Evolutionary conservation across 2,113 vertebrate species (phyloP).

Genomic region (Hypomesus transpacificus): DNA sequence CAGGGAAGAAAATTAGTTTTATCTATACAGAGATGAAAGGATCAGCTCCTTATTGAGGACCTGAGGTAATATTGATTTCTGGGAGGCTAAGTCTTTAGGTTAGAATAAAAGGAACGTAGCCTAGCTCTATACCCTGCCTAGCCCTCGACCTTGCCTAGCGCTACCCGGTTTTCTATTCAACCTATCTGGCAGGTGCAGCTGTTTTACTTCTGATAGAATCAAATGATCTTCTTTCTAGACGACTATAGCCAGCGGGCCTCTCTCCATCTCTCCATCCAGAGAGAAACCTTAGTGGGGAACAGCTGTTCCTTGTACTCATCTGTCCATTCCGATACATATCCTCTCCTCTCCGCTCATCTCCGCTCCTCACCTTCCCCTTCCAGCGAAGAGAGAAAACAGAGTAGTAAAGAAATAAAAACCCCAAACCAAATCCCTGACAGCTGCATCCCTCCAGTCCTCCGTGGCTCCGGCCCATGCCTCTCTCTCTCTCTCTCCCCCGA

Average conservation of each 20-base stretch:
- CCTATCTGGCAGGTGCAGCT: background rate
- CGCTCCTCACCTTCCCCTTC: background rate
- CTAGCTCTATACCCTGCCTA: no score
- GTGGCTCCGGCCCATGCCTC: background rate
- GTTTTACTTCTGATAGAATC: no score
- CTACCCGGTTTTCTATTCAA: background rate
- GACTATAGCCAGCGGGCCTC: background rate
- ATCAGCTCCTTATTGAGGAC: constrained; percentile 28
- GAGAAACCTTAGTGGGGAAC: constrained; percentile 17
- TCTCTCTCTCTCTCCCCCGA: background rate
- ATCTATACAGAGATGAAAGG: constrained; percentile 36
- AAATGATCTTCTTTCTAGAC: background rate
- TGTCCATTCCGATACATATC: constrained; percentile 29
- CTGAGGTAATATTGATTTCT: constrained; percentile 39
- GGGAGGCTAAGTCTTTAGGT: constrained; percentile 25
- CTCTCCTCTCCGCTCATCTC: constrained; percentile 16
- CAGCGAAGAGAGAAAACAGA: background rate
- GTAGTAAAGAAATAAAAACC: background rate
- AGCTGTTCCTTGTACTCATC: constrained; percentile 45
- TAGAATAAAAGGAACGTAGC: constrained; percentile 2
- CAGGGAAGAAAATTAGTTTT: constrained; percentile 25
- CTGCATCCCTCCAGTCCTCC: constrained; percentile 26
- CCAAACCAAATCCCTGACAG: constrained; percentile 49
- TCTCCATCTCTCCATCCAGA: background rate
- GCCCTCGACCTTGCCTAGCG: no score